These are phyloP conservation scores for Drosophila busckii DNA, from an alignment of 1,140 invertebrate species.

Conservation along the genomic window DNA sequence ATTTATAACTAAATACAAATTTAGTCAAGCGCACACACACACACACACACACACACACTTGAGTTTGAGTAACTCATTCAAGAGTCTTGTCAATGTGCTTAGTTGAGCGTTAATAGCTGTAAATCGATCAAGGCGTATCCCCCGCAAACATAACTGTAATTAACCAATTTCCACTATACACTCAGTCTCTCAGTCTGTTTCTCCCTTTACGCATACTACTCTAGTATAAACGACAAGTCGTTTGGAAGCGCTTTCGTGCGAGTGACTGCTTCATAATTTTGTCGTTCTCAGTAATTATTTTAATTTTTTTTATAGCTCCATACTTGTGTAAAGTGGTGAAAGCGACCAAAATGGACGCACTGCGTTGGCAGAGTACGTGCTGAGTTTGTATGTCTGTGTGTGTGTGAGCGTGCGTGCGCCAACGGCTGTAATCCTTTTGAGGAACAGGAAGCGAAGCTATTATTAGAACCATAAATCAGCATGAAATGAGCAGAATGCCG, in stretches of 20 bases:
- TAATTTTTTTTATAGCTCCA: conserved; percentile 43
- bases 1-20: too few species aligned
- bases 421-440: conserved; percentile 65
- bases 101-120: conserved; percentile 64
- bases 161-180: conserved; percentile 52
- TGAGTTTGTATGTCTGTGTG: conserved; percentile 12
- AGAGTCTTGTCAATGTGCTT: conserved; percentile 29
- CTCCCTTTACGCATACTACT: neutral
- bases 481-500: conserved; percentile 74
- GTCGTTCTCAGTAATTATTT: conserved; percentile 59
- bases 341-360: conserved; percentile 18
- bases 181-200: neutral
- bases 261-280: conserved; percentile 44
- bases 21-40: neutral
- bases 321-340: conserved; percentile 30
- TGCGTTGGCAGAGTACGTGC: conserved; percentile 15
- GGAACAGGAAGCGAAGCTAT: conserved; percentile 72
- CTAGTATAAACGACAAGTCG: conserved; percentile 4
- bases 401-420: conserved; percentile 17
- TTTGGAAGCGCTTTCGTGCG: conserved; percentile 36
- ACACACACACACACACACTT: conserved; percentile 7
- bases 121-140: conserved; percentile 71
- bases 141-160: conserved; percentile 59
- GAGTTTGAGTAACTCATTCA: conserved; percentile 17
- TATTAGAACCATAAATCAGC: conserved; percentile 79